Conservation (phyloP, 2,797 vertebrate species). For the Brachyrhaphis roseni region DNA sequence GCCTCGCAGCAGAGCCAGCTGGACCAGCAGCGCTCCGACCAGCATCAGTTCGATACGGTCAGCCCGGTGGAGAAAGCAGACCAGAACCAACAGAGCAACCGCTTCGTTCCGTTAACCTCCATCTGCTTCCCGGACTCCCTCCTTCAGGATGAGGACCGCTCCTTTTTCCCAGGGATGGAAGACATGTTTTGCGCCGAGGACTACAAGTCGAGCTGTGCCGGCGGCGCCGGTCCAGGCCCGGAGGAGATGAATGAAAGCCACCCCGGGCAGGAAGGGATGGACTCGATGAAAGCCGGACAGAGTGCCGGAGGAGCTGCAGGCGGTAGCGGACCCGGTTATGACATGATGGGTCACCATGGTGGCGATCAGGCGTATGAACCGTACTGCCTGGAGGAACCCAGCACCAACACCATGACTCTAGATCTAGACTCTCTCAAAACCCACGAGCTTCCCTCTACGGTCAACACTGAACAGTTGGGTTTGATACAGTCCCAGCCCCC, state of each 20-base stretch:
- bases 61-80: conserved; percentile 79
- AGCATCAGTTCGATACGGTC: conserved; percentile 85
- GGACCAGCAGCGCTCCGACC: conserved; percentile 85
- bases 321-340: conserved; percentile 76
- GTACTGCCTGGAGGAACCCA: conserved; percentile 82
- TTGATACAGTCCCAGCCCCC: conserved; percentile 86
- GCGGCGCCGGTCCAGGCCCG: conserved; percentile 81
- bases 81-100: conserved; percentile 85
- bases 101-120: conserved; percentile 92
- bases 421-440: conserved; percentile 90
- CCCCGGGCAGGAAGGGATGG: conserved; percentile 78
- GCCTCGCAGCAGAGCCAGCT: conserved; percentile 79
- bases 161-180: conserved; percentile 96
- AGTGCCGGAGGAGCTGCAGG: conserved; percentile 68
- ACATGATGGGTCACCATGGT: conserved; percentile 84
- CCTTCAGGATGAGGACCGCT: conserved; percentile 93
- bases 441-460: conserved; percentile 90
- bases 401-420: conserved; percentile 83
- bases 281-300: conserved; percentile 79
- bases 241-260: conserved; percentile 82
- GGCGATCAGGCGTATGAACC: conserved; percentile 82
- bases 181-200: conserved; percentile 96
- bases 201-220: conserved; percentile 85
- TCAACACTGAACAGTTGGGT: conserved; percentile 93
- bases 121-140: conserved; percentile 95